Base-by-base conservation (phyloP, 2,113 vertebrate species). In the Progne subis region DNA sequence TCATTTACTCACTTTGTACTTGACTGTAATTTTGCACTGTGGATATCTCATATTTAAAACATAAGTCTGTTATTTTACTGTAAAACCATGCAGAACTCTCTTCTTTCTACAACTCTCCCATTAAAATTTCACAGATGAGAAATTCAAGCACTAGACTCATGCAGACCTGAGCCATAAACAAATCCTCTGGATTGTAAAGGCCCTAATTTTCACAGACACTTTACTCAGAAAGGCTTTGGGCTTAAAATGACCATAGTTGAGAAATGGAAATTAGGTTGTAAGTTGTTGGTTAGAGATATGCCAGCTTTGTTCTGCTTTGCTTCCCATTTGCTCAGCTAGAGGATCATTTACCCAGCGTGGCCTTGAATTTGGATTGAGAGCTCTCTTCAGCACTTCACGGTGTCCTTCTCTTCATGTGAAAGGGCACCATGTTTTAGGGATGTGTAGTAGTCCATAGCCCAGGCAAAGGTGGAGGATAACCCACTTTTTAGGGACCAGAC, bases 91-190 rank as follows among this genome's bases (percentile, higher is more conserved):
- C 60, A 60, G 55, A 83, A 78, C 28, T 64, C 18, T 53, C 29
- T 70, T 74, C 21, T 84, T 79, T 90, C 70, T 82, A 37, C 6
- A 16, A 28, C 18, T 79, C 8, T 24, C 77, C 72, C 74, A 91
- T 92, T 90, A 95, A 92, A 94, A 94, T 92, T 68, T 91, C 84
- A 95, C 81, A 92, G 70, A 95, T 86, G 81, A 47, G 67, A 89
- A 87, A 79, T 82, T 94, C 67, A 78, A 53, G 44, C 67, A 60
- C 29, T 44, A 69, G 67, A 44, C 31, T 75, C 8, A 64, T 26
- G 67, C 61, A 84, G 57, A 86, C 70, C 37, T 82, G 70, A 94
- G 57, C 74, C 67, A 91, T 57, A 95, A 92, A 87, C 63, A 76
- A 94, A 53, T 29, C 24, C 70, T 85, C 67, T 85, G 74, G 43